These are phyloP conservation scores for Parauchenoglanis punctatus DNA, from an alignment of 2,797 vertebrate species.

Conservation along the genomic window DNA sequence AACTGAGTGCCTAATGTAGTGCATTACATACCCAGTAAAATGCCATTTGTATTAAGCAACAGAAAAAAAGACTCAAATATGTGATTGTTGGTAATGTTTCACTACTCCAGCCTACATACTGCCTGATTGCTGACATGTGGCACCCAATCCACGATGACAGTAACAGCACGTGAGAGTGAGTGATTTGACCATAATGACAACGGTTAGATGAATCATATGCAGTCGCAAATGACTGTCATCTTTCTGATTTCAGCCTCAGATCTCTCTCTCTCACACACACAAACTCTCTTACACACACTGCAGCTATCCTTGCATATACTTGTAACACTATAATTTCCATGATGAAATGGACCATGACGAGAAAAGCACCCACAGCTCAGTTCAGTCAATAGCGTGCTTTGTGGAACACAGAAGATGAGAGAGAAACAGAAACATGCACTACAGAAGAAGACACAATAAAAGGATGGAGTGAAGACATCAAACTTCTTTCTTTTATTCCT, in stretches of 20 bases:
- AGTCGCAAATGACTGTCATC: constrained; percentile 17
- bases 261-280: constrained; percentile 1
- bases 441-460: constrained; percentile 1
- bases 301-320: constrained; percentile 45
- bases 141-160: constrained; percentile 25
- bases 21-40: neutral
- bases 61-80: neutral
- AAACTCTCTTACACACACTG: constrained; percentile 13
- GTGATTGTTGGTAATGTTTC: neutral
- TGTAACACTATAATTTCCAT: constrained; percentile 49
- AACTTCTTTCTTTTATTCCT: constrained; percentile 8
- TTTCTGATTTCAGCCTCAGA: constrained; percentile 18
- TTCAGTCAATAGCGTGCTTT: constrained; percentile 22
- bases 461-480: constrained; percentile 3
- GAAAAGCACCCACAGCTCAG: constrained; percentile 29
- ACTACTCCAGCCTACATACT: neutral
- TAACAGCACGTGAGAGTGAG: constrained; percentile 42
- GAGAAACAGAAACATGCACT: neutral
- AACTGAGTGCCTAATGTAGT: neutral
- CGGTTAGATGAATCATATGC: constrained; percentile 44
- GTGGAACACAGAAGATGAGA: constrained; percentile 9
- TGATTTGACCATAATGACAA: constrained; percentile 49
- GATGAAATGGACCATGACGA: constrained; percentile 47
- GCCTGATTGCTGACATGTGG: constrained; percentile 13
- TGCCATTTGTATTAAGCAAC: neutral